Evolutionary conservation across 2,797 vertebrate species (phyloP).

Genomic region (Sebastes trivittatus): DNA sequence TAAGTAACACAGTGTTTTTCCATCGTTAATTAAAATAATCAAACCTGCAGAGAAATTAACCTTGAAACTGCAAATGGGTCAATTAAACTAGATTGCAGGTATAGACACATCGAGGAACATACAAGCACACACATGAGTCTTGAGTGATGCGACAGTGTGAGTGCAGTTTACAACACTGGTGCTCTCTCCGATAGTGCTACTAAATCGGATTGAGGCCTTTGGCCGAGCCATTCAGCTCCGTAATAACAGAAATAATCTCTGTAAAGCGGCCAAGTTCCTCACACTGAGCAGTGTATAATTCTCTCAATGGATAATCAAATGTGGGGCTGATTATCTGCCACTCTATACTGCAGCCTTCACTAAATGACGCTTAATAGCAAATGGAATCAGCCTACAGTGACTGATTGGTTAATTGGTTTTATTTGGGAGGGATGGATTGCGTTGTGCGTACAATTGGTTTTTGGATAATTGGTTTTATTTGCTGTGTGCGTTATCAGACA

Average conservation of each 20-base stretch:
- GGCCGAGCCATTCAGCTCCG: constrained; percentile 40
- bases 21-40: neutral
- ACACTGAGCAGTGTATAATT: constrained; percentile 44
- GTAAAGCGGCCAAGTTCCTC: constrained; percentile 35
- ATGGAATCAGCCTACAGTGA: constrained; percentile 52
- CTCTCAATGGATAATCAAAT: constrained; percentile 62
- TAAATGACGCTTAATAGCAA: constrained; percentile 60
- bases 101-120: neutral
- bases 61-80: neutral
- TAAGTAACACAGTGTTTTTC: neutral
- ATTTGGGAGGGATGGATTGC: constrained; percentile 49
- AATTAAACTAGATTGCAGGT: neutral
- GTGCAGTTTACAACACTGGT: neutral
- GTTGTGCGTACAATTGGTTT: constrained; percentile 21
- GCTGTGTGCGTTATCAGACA: constrained; percentile 15
- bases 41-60: constrained; percentile 14
- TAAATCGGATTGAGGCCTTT: constrained; percentile 51
- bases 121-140: neutral
- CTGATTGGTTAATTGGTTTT: constrained; percentile 68
- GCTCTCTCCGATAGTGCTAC: constrained; percentile 3
- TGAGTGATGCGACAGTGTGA: neutral
- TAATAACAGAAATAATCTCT: constrained; percentile 65
- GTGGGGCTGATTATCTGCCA: constrained; percentile 64
- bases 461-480: constrained; percentile 46
- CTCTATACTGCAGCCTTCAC: constrained; percentile 40